Evolutionary conservation across 2,888 invertebrate species (phyloP).

Genomic region (Theretra japonica): DNA sequence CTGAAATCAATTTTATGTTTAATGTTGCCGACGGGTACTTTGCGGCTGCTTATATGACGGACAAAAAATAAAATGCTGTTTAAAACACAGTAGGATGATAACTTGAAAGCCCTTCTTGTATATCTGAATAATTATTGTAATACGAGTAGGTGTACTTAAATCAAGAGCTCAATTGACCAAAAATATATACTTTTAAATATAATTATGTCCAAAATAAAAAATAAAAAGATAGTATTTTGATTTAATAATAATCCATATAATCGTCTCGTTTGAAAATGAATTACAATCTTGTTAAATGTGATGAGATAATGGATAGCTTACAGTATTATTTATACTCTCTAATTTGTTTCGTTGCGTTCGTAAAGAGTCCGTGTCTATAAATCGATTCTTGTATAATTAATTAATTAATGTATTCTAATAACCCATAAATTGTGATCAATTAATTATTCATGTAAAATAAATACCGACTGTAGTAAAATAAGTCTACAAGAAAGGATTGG

Average conservation of each 20-base stretch:
- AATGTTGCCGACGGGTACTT: not conserved
- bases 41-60: not conserved
- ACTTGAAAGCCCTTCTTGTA: no score
- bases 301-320: not conserved
- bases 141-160: no score
- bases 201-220: no score
- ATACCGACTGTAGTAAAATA: not conserved
- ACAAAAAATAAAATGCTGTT: not conserved
- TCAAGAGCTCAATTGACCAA: no score
- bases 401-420: slow-evolving; percentile 10
- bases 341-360: not conserved
- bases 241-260: no score
- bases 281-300: not conserved
- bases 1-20: not conserved
- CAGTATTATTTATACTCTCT: slow-evolving; percentile 1
- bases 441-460: slow-evolving; percentile 1
- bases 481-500: not conserved
- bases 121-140: not conserved
- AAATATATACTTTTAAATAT: no score
- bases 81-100: no score
- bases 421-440: slow-evolving; percentile 1
- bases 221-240: no score
- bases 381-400: not conserved
- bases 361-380: slow-evolving; percentile 2
- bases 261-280: not conserved